Conservation (phyloP, 1,140 invertebrate genomes). For the Epicauta chinensis region DNA sequence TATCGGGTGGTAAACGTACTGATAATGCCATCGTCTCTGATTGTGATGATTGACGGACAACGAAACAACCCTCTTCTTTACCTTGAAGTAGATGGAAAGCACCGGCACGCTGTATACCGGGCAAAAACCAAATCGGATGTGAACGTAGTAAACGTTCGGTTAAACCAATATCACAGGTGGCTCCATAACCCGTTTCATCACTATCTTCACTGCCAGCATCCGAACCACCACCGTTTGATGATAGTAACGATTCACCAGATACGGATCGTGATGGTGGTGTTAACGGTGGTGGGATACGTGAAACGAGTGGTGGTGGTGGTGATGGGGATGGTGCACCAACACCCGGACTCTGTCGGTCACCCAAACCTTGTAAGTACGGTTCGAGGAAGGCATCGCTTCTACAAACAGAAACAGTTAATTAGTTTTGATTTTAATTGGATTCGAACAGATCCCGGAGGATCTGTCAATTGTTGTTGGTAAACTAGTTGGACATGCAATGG, state of each 20-base stretch:
- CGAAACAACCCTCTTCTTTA: conserved; percentile 88
- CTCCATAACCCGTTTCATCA: conserved; percentile 36
- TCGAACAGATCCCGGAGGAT: not conserved
- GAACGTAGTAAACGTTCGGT: conserved; percentile 82
- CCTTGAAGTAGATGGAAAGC: conserved; percentile 89
- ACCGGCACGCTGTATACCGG: conserved; percentile 85
- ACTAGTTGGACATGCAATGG: not conserved
- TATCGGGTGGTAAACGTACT: conserved; percentile 77
- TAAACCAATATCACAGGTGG: conserved; percentile 71
- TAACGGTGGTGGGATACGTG: conserved; percentile 16
- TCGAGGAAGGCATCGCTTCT: conserved; percentile 40
- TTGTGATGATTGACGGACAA: conserved; percentile 89
- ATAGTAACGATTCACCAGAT: conserved; percentile 37
- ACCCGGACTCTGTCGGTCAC: conserved; percentile 31
- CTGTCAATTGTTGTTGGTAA: not conserved
- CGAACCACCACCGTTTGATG: conserved; percentile 37
- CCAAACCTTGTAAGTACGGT: conserved; percentile 35
- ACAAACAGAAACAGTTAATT: conserved; percentile 20
- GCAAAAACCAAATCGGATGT: conserved; percentile 92
- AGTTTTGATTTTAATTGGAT: not conserved
- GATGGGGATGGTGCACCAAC: conserved; percentile 29
- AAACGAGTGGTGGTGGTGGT: conserved; percentile 25
- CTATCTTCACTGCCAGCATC: conserved; percentile 38
- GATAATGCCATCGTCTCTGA: conserved; percentile 90
- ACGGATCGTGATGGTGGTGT: conserved; percentile 32